Evolutionary conservation across 2,797 vertebrate genomes (phyloP), one percentile per base, ranked within the genome.

Genomic region (Neosalanx taihuensis): DNA sequence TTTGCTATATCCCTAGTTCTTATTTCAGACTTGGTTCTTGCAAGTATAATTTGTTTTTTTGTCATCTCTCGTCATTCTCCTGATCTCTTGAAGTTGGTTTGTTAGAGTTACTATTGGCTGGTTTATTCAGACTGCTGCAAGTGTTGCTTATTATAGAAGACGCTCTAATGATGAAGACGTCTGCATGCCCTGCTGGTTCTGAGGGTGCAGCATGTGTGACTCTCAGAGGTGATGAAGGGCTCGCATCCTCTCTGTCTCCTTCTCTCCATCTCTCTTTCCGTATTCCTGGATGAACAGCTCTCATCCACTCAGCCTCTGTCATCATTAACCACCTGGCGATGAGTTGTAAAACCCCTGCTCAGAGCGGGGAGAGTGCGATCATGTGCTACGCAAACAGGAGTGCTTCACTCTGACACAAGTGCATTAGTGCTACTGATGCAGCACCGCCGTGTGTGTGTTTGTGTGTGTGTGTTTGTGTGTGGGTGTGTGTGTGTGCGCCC

Each of bases 271-370:
- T 56, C 18, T 33, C 69, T 78, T 70, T 53, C 69, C 3, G 18
- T 23, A 41, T 63, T 73, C 62, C 41, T 71, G 70, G 53, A n/a
- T 15, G 30, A 20, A 20, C 17, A 35, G 20, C 18, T 60, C 31
- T 60, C n/a, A 12, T 35, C 51, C 37, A 58, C 86, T 87, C 83
- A 69, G 81, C 85, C 20, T 23, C 41, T 72, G 60, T 58, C 72
- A 78, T 89, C 87, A 90, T 90, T 90, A 89, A 88, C 89, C 84
- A 85, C 86, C 90, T 85, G 81, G 84, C 35, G 84, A 73, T 81
- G 87, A 85, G 86, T 82, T 87, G 87, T 86, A 87, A 90, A 88
- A 84, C 84, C 85, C 2, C 85, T 85, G 83, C 85, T 89, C 82
- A 78, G 77, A 81, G 75, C 56, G 79, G 83, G 83, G 77, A 33